Conservation (phyloP, 2,888 invertebrate genomes). For the Diaphora mendica region DNA sequence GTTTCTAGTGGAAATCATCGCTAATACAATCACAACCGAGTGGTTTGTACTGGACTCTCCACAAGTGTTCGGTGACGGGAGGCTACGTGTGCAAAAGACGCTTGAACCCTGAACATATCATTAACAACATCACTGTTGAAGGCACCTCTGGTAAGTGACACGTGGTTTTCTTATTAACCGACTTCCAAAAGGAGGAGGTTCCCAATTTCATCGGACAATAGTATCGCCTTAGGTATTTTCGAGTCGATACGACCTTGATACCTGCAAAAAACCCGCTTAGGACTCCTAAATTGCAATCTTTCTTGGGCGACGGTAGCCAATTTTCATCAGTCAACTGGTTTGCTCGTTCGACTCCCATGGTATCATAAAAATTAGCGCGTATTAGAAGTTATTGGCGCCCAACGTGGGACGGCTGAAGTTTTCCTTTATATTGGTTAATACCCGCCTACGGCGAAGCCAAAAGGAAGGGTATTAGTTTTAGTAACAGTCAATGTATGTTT, state of each 20-base stretch:
- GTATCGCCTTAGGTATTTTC: too few species aligned
- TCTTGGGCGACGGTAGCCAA: not conserved
- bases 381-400: not conserved
- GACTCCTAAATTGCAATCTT: too few species aligned
- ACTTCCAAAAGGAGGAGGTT: too few species aligned
- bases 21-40: conserved; percentile 89
- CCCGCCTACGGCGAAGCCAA: too few species aligned
- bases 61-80: conserved; percentile 88
- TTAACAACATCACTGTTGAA: conserved; percentile 89
- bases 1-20: conserved; percentile 89
- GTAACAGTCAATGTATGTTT: too few species aligned
- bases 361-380: too few species aligned
- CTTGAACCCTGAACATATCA: conserved; percentile 73
- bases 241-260: too few species aligned
- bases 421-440: not conserved
- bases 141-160: conserved; percentile 73
- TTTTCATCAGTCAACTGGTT: too few species aligned
- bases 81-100: conserved; percentile 89
- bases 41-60: conserved; percentile 90
- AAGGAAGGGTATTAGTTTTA: too few species aligned
- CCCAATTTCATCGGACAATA: too few species aligned
- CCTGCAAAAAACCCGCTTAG: too few species aligned
- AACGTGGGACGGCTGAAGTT: not conserved
- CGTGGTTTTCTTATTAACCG: not conserved
- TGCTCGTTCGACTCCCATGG: too few species aligned